Conservation (phyloP, 1,140 invertebrate species). For the Adelges cooleyi region DNA sequence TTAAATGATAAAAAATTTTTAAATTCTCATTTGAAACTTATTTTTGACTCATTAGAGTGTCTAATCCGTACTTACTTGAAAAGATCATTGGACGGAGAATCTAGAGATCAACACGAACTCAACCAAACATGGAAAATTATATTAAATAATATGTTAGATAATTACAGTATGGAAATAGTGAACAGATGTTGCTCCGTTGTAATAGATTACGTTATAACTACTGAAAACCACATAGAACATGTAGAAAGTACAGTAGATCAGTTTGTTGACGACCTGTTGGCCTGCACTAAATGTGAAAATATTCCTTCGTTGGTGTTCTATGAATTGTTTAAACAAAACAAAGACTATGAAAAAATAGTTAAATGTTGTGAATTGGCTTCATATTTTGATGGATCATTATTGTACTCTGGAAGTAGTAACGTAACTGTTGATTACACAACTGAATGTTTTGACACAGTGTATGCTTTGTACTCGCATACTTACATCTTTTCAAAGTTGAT, state of each 20-base stretch:
- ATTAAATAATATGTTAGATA: conserved; percentile 10
- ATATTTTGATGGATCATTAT: conserved; percentile 6
- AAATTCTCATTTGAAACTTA: neutral
- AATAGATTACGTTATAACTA: neutral
- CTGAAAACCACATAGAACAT: neutral
- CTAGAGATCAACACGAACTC: neutral
- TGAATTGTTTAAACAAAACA: neutral
- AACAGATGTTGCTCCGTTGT: conserved; percentile 7
- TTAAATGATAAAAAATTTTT: conserved; percentile 9
- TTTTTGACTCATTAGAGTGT: conserved; percentile 8
- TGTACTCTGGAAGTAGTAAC: neutral
- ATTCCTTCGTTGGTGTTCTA: neutral
- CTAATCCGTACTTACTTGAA: conserved; percentile 5
- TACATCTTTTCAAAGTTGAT: conserved; percentile 6
- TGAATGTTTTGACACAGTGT: conserved; percentile 5
- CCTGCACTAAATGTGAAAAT: neutral
- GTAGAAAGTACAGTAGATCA: conserved; percentile 21
- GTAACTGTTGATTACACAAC: neutral
- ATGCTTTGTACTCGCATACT: conserved; percentile 13
- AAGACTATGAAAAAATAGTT: conserved; percentile 4
- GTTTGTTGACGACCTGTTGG: conserved; percentile 6
- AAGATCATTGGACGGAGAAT: conserved; percentile 5
- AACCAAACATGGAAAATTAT: conserved; percentile 10
- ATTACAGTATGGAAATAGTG: neutral
- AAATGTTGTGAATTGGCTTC: conserved; percentile 12